Evolutionary conservation across 2,113 vertebrate species (phyloP), one percentile per base, ranked within the genome.

Genomic region (Apteryx mantelli): DNA sequence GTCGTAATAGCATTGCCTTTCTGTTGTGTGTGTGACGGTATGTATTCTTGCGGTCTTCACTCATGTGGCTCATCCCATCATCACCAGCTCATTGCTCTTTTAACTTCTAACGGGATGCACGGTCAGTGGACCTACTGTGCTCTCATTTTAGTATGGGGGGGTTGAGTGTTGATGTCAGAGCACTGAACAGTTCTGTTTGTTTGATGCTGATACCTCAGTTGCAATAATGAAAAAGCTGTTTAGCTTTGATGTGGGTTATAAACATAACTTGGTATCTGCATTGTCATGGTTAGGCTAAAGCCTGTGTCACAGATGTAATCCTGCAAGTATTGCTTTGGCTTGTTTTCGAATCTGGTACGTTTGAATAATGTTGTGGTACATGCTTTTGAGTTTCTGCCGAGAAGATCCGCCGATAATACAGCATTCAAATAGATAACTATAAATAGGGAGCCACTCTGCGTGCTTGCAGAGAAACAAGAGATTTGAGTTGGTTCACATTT

Each of bases 301-400:
- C 79, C 70, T n/a, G 40, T 3, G 55, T 61, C 93, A 22, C 91
- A 7, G 44, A 5, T 8, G 48, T 55, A 50, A 8, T 32, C 91
- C 88, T 2, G 70, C 44, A 1, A 91, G 88, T 70, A 89, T 84
- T 5, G 93, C 94, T 95, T 93, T 87, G 94, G 95, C 94, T 96
- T 91, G 82, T 1, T 55, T 78, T 50, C 82, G 2, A 68, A 28
- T 24, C 5, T 2, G 69, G 78, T 68, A 50, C 82, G 2, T 30
- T 36, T 8, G 46, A 78, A 86, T 91, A 63, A 2, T 52, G 15
- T 12, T 1, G 26, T 38, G 82, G 86, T 40, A 5, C 38, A 0
- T 53, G 84, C 92, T 88, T n/a, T 13, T 52, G 77, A 53, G 21
- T 52, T 80, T 80, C 61, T 28, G 91, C 94, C 30, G 94, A 77